A percentile compares a stretch with the other conserved stretches of the same genome.
Conservation (phyloP, 2,888 invertebrate genomes). For the Xanthia icteritia region DNA sequence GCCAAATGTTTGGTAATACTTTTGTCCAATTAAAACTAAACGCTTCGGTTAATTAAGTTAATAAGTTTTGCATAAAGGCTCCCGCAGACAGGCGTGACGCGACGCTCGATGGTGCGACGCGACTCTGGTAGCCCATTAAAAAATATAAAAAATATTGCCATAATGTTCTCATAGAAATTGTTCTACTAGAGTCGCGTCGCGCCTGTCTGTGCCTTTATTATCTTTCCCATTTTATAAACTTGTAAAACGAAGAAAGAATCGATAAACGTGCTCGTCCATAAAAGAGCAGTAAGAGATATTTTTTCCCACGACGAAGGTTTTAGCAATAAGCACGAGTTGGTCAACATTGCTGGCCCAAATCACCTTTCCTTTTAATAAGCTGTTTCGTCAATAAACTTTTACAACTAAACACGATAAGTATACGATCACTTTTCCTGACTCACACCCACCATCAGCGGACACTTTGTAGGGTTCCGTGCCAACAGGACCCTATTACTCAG, state of each 20-base stretch:
- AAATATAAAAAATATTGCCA: too few relatives aligned
- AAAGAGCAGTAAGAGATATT: neutral
- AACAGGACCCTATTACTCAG: too few relatives aligned
- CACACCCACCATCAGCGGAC: too few relatives aligned
- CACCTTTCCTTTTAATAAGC: constrained; percentile 32
- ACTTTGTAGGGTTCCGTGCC: too few relatives aligned
- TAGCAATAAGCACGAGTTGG: constrained; percentile 2
- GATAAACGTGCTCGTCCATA: neutral
- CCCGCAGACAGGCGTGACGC: too few relatives aligned
- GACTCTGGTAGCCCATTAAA: too few relatives aligned
- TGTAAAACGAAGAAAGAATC: neutral
- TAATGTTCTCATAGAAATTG: too few relatives aligned
- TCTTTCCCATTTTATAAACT: neutral
- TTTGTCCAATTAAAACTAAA: constrained; percentile 23
- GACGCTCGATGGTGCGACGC: too few relatives aligned
- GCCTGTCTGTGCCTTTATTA: neutral
- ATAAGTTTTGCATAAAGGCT: too few relatives aligned
- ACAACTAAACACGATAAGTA: neutral
- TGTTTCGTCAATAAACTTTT: constrained; percentile 18
- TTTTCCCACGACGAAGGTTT: constrained; percentile 23
- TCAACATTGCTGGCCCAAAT: constrained; percentile 18
- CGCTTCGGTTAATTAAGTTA: neutral
- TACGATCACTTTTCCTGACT: neutral
- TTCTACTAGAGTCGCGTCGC: too few relatives aligned
- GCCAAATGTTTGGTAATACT: constrained; percentile 15